Conservation (phyloP, 2,797 vertebrate genomes). For the Microcaecilia unicolor region DNA sequence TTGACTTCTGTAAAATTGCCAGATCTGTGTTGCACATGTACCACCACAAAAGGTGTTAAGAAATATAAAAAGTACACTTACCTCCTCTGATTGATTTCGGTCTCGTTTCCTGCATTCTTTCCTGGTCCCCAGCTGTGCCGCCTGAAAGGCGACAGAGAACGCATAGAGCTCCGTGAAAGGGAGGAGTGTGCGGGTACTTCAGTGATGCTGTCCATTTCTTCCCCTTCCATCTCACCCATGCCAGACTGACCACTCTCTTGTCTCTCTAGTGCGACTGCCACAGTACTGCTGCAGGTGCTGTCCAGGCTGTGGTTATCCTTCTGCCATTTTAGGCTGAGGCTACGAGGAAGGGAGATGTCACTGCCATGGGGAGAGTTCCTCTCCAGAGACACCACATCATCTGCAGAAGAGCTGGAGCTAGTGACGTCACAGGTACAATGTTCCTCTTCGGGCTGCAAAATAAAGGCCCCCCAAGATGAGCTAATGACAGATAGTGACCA, state of each 20-base stretch:
- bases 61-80: slow-evolving; percentile 48
- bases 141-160: slow-evolving; percentile 81
- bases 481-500: too few relatives aligned
- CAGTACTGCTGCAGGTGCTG: slow-evolving; percentile 37
- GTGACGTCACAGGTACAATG: slow-evolving; percentile 39
- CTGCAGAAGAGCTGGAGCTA: slow-evolving; percentile 72
- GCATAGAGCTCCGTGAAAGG: slow-evolving; percentile 54
- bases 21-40: too few relatives aligned
- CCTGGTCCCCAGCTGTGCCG: slow-evolving; percentile 95
- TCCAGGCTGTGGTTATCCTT: slow-evolving; percentile 42
- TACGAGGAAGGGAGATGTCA: slow-evolving; percentile 45
- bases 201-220: slow-evolving; percentile 79
- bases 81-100: slow-evolving; percentile 89
- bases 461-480: too few relatives aligned
- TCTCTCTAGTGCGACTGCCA: slow-evolving; percentile 22
- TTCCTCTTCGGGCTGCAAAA: slow-evolving; percentile 47
- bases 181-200: slow-evolving; percentile 67
- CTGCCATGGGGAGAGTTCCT: slow-evolving; percentile 58
- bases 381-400: slow-evolving; percentile 63
- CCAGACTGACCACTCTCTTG: slow-evolving; percentile 29
- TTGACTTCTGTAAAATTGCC: too few relatives aligned
- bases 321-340: slow-evolving; percentile 16
- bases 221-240: slow-evolving; percentile 69
- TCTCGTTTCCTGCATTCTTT: slow-evolving; percentile 68
- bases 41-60: too few relatives aligned